These are phyloP conservation scores for Scomber japonicus DNA, from an alignment of 2,113 vertebrate genomes.

Conservation along the genomic window DNA sequence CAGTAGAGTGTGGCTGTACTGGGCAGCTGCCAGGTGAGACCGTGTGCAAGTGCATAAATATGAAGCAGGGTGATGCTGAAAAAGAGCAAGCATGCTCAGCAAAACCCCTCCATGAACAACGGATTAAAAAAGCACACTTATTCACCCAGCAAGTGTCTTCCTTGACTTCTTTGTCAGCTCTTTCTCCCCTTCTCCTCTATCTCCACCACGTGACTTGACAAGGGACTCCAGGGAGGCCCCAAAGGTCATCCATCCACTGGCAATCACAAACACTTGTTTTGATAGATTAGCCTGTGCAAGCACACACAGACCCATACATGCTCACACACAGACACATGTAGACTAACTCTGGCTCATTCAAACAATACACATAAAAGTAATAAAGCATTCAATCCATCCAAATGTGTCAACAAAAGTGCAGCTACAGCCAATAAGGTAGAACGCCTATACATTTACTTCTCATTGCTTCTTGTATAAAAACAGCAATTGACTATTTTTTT, in stretches of 20 bases:
- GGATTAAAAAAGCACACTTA: constrained; percentile 38
- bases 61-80: constrained; percentile 42
- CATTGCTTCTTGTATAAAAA: constrained; percentile 11
- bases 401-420: constrained; percentile 11
- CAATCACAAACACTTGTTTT: constrained; percentile 79
- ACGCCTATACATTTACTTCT: constrained; percentile 1
- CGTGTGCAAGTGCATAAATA: constrained; percentile 42
- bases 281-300: constrained; percentile 72
- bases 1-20: constrained; percentile 35
- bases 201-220: constrained; percentile 60
- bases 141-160: constrained; percentile 52
- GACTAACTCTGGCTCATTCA: constrained; percentile 1
- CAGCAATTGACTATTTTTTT: constrained; percentile 2
- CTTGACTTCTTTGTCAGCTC: constrained; percentile 58
- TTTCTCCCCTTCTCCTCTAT: constrained; percentile 48
- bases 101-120: constrained; percentile 46
- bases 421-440: constrained; percentile 1
- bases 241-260: constrained; percentile 72
- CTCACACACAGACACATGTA: constrained; percentile 24
- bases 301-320: constrained; percentile 30
- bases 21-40: constrained; percentile 54
- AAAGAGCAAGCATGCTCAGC: constrained; percentile 54
- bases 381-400: not conserved
- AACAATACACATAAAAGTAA: constrained; percentile 4
- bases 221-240: constrained; percentile 60